Evolutionary conservation across 2,888 invertebrate genomes (phyloP).

Genomic region (Teinopalpus imperialis): DNA sequence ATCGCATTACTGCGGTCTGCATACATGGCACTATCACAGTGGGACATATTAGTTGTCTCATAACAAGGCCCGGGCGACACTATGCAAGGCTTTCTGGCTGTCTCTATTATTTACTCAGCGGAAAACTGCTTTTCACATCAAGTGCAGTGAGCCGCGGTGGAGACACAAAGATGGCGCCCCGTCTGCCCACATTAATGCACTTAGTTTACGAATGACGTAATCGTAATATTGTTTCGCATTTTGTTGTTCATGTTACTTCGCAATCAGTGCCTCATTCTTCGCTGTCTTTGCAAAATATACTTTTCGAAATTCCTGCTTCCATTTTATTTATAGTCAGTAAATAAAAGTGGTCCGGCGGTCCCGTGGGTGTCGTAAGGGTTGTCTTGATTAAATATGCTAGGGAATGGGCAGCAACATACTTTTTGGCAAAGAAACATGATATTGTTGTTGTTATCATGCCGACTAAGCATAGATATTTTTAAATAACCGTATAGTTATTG

Average conservation of each 20-base stretch:
- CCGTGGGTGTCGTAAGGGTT: no score
- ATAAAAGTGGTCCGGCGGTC: no score
- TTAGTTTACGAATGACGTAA: conserved; percentile 69
- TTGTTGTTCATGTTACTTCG: conserved; percentile 50
- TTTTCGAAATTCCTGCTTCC: not conserved
- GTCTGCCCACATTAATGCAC: conserved; percentile 63
- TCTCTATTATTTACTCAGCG: conserved; percentile 65
- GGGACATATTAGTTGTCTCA: conserved; percentile 44
- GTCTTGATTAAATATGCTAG: no score
- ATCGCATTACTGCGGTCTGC: conserved; percentile 9
- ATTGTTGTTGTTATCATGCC: no score
- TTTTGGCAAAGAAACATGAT: no score
- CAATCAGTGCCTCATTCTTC: conserved; percentile 20
- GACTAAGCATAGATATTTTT: no score
- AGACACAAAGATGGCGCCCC: conserved; percentile 62
- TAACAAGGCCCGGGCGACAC: conserved; percentile 16
- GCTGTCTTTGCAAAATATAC: not conserved
- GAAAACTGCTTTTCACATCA: conserved; percentile 77
- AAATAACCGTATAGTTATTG: no score
- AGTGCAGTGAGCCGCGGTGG: conserved; percentile 59
- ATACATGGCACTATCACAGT: conserved; percentile 25
- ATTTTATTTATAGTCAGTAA: no score
- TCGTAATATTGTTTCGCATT: conserved; percentile 62
- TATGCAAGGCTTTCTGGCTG: conserved; percentile 6
- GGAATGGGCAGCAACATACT: no score